Conservation (phyloP, 2,113 vertebrate genomes). For the Empidonax traillii region DNA sequence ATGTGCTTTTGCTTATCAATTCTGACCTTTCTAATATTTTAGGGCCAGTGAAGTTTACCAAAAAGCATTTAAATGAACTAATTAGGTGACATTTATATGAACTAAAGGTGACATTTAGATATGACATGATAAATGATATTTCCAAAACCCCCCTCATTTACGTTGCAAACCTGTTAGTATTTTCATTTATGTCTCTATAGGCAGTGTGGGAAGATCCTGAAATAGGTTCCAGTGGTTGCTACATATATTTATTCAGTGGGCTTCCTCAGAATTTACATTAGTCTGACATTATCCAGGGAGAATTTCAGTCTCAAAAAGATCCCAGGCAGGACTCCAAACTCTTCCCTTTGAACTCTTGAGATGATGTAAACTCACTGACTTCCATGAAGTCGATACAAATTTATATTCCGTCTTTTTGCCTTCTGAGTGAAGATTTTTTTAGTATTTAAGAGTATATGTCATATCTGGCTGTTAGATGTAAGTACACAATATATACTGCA, state of each 20-base stretch:
- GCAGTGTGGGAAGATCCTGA: neutral
- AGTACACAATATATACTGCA: neutral
- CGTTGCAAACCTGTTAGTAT: neutral
- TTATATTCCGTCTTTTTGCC: neutral
- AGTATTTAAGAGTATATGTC: neutral
- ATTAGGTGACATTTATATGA: conserved; percentile 45
- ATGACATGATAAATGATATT: neutral
- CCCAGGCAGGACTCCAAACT: neutral
- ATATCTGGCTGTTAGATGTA: neutral
- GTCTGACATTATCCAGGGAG: neutral
- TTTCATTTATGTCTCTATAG: neutral
- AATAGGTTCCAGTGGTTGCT: neutral
- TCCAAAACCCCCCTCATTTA: neutral
- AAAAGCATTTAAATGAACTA: conserved; percentile 35
- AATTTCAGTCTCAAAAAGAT: neutral
- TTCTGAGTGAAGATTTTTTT: neutral
- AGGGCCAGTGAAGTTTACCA: conserved; percentile 31
- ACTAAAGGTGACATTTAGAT: conserved; percentile 37
- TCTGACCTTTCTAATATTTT: conserved; percentile 63
- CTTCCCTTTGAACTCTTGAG: neutral
- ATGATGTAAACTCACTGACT: neutral
- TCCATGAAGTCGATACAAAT: neutral
- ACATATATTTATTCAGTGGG: neutral
- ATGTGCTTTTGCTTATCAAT: conserved; percentile 23
- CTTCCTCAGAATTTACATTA: neutral